A percentile compares a stretch with the other conserved stretches of the same genome.
Evolutionary conservation across 2,797 vertebrate genomes (phyloP).

Genomic region (Hephaestus fuliginosus): DNA sequence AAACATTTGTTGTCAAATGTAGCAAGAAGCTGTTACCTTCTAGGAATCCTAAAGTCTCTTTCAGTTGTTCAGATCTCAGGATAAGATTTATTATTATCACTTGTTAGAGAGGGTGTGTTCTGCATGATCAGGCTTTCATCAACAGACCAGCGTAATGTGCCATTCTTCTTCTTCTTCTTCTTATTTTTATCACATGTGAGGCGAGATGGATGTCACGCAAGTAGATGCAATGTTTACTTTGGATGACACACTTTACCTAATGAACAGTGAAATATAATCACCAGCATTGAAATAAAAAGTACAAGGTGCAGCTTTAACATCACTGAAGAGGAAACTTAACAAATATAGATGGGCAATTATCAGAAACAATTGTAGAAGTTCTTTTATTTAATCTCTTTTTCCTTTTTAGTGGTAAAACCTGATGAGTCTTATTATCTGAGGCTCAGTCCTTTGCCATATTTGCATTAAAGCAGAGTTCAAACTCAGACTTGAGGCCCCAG

Average conservation of each 20-base stretch:
- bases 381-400: neutral
- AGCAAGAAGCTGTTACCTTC: neutral
- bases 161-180: neutral
- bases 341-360: neutral
- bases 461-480: neutral
- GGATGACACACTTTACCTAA: neutral
- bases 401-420: neutral
- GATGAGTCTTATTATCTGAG: neutral
- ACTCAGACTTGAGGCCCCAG: neutral
- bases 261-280: neutral
- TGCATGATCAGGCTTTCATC: neutral
- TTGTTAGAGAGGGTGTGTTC: neutral
- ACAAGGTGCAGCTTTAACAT: constrained; percentile 6
- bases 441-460: neutral
- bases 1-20: neutral
- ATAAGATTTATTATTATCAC: neutral
- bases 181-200: neutral
- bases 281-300: neutral
- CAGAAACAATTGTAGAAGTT: neutral
- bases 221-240: constrained; percentile 24
- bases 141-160: neutral
- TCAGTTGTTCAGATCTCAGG: neutral
- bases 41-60: neutral
- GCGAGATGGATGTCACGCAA: neutral
- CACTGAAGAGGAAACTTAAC: neutral